phyloP scores from a whole-genome alignment of 1,140 invertebrate species.

The Aporrectodea caliginosa region DNA sequence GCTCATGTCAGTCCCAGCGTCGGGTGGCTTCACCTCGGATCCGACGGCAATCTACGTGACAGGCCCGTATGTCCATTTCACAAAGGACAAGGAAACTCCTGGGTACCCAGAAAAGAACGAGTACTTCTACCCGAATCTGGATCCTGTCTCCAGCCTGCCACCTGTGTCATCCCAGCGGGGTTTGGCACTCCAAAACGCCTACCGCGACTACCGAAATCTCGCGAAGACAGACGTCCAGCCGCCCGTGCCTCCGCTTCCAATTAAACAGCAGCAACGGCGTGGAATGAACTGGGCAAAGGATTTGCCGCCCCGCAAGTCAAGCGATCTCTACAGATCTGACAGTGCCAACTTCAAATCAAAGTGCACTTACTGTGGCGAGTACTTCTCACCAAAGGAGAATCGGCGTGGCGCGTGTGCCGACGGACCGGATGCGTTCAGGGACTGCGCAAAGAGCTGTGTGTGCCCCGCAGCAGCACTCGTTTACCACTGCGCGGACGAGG shows the following conservation, averaged over 20 bases:
- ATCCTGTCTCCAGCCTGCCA: neutral
- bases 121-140: neutral
- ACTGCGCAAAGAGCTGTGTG: neutral
- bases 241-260: neutral
- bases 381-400: neutral
- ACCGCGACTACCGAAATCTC: neutral
- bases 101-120: neutral
- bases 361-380: neutral
- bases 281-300: neutral
- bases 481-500: neutral
- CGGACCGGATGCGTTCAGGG: neutral
- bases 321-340: neutral
- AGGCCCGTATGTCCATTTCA: neutral
- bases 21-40: neutral
- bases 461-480: neutral
- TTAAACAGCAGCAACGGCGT: neutral
- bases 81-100: neutral
- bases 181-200: neutral
- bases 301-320: neutral
- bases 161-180: neutral
- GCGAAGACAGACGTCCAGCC: neutral
- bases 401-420: neutral
- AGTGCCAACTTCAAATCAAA: neutral
- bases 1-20: too few relatives aligned
- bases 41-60: neutral